phyloP scores from a whole-genome alignment of 2,797 vertebrate genomes.

The Lerista edwardsae region DNA sequence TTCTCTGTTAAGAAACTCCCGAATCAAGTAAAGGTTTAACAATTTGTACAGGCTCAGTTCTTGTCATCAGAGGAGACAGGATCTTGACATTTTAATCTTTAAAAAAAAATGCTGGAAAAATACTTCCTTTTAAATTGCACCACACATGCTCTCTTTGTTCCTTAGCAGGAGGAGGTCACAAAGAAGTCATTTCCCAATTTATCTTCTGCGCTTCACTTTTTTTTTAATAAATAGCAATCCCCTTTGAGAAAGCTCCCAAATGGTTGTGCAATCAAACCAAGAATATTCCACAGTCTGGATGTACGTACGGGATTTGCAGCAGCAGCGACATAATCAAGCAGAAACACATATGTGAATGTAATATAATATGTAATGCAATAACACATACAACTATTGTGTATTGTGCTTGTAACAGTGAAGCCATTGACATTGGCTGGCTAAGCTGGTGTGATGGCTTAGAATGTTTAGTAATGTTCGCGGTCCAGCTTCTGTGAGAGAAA shows the following conservation, averaged over 20 bases:
- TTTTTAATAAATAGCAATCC: not conserved
- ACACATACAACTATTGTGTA: no score
- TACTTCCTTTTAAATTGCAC: not conserved
- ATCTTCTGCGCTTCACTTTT: not conserved
- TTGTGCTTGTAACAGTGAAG: no score
- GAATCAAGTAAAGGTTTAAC: not conserved
- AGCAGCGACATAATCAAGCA: not conserved
- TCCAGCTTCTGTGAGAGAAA: no score
- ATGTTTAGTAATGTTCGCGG: no score
- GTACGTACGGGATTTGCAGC: no score
- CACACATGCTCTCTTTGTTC: not conserved
- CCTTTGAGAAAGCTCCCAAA: not conserved
- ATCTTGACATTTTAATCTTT: constrained; percentile 1
- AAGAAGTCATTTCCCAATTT: not conserved
- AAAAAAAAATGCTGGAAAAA: not conserved
- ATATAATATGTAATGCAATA: not conserved
- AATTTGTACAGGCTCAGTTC: not conserved
- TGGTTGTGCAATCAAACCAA: not conserved
- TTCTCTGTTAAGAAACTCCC: constrained; percentile 8
- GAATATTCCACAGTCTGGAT: not conserved
- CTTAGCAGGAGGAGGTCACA: not conserved
- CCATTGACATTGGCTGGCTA: no score
- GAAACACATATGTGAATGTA: no score
- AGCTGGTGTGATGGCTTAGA: no score
- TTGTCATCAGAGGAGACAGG: not conserved